A percentile compares a stretch with the other conserved stretches of the same genome.
phyloP scores from a whole-genome alignment of 2,888 invertebrate species.

The Drosophila lacicola region DNA sequence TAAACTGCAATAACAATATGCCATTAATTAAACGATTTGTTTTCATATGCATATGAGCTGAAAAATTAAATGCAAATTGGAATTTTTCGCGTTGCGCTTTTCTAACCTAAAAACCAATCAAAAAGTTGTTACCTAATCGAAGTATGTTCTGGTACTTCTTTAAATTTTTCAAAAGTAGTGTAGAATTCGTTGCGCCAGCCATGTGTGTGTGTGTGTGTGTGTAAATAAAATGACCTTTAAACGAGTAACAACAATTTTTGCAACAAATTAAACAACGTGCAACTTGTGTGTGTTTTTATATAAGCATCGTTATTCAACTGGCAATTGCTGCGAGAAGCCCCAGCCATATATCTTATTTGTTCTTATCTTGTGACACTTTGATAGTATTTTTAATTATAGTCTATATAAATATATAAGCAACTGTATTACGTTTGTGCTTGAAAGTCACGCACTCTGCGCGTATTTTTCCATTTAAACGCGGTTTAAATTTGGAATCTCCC shows the following conservation, averaged over 20 bases:
- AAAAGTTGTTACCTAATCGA: slow-evolving; percentile 80
- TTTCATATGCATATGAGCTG: slow-evolving; percentile 34
- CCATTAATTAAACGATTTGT: slow-evolving; percentile 22
- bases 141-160: slow-evolving; percentile 33
- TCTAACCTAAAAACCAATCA: slow-evolving; percentile 81
- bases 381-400: slow-evolving; percentile 32
- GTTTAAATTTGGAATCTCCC: background rate
- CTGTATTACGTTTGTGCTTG: background rate
- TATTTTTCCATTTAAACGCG: slow-evolving; percentile 25
- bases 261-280: slow-evolving; percentile 20
- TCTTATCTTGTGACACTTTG: slow-evolving; percentile 55
- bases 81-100: slow-evolving; percentile 63
- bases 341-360: slow-evolving; percentile 43
- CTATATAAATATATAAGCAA: slow-evolving; percentile 26
- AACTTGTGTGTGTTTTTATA: slow-evolving; percentile 35
- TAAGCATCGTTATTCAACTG: slow-evolving; percentile 56
- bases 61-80: slow-evolving; percentile 14
- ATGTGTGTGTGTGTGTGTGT: background rate
- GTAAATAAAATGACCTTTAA: slow-evolving; percentile 3
- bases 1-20: slow-evolving; percentile 39
- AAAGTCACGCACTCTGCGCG: slow-evolving; percentile 2
- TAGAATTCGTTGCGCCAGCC: slow-evolving; percentile 13
- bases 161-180: slow-evolving; percentile 13
- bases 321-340: slow-evolving; percentile 11
- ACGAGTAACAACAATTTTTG: slow-evolving; percentile 18